Conservation (phyloP, 2,113 vertebrate species). For the Microcebus lehilahytsara region DNA sequence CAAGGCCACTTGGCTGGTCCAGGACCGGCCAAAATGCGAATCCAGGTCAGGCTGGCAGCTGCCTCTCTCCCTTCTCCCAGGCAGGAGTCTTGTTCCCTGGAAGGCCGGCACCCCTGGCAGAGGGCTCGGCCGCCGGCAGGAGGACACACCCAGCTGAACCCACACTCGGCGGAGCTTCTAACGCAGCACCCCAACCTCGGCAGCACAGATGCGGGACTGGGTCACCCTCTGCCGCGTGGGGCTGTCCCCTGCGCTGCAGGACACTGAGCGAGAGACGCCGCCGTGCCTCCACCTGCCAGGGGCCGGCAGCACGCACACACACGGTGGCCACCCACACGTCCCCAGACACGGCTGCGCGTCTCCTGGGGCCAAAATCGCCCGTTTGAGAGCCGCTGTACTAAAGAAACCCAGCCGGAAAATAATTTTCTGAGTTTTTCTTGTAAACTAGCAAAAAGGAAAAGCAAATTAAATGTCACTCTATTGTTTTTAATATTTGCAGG, state of each 20-base stretch:
- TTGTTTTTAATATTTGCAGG: not conserved
- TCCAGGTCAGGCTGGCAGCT: not conserved
- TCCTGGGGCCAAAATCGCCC: not conserved
- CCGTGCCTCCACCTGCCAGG: not conserved
- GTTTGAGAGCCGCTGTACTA: not conserved
- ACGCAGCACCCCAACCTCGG: fast-evolving
- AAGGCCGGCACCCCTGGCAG: fast-evolving
- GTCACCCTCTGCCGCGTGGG: fast-evolving
- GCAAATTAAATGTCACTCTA: not conserved
- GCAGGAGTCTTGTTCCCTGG: fast-evolving
- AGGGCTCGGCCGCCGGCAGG: not conserved
- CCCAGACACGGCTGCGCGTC: not conserved
- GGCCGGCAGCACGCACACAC: too few species aligned
- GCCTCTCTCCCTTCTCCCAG: too few species aligned
- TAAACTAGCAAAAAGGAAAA: not conserved
- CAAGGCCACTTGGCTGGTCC: not conserved
- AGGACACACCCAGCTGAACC: not conserved
- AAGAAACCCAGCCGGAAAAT: not conserved
- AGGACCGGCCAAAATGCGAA: not conserved
- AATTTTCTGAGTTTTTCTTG: not conserved
- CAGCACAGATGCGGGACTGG: fast-evolving
- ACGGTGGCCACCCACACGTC: not conserved
- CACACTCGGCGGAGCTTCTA: fast-evolving
- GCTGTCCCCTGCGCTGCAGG: fast-evolving
- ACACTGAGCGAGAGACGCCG: fast-evolving